phyloP scores from a whole-genome alignment of 2,113 vertebrate species.

The Pygoscelis antarcticus region DNA sequence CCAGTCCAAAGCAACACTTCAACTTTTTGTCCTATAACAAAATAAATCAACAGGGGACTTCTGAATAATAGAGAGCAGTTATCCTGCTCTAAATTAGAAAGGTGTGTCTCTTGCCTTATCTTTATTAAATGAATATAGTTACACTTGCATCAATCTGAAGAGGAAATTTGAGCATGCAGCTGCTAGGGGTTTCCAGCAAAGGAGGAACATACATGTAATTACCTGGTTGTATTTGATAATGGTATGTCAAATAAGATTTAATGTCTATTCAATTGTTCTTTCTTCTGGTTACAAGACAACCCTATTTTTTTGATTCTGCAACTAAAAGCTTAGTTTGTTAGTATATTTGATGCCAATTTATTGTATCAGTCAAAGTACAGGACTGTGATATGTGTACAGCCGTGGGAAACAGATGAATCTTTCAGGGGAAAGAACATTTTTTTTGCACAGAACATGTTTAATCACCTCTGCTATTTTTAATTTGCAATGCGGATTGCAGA shows the following conservation, averaged over 20 bases:
- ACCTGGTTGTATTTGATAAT: background rate
- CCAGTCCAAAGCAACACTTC: background rate
- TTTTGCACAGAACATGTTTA: background rate
- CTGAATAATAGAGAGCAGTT: background rate
- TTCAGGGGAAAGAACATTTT: background rate
- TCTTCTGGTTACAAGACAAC: background rate
- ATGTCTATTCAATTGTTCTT: background rate
- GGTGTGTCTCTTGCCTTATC: background rate
- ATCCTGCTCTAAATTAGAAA: background rate
- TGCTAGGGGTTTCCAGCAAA: background rate
- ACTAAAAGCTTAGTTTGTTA: background rate
- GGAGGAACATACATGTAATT: background rate
- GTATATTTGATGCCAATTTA: background rate
- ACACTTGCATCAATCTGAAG: background rate
- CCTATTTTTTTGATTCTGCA: background rate
- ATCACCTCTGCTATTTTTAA: background rate
- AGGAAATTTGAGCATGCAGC: background rate
- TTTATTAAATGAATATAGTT: background rate
- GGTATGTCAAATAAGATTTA: background rate
- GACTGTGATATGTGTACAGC: background rate
- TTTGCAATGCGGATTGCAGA: background rate
- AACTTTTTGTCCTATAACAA: background rate
- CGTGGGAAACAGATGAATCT: background rate
- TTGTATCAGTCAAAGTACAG: background rate
- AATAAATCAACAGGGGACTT: background rate